Percentiles rank a stretch among this genome's conserved stretches.
These are phyloP conservation scores for Drosophila lacertosa DNA, from an alignment of 1,140 invertebrate species.

Conservation along the genomic window DNA sequence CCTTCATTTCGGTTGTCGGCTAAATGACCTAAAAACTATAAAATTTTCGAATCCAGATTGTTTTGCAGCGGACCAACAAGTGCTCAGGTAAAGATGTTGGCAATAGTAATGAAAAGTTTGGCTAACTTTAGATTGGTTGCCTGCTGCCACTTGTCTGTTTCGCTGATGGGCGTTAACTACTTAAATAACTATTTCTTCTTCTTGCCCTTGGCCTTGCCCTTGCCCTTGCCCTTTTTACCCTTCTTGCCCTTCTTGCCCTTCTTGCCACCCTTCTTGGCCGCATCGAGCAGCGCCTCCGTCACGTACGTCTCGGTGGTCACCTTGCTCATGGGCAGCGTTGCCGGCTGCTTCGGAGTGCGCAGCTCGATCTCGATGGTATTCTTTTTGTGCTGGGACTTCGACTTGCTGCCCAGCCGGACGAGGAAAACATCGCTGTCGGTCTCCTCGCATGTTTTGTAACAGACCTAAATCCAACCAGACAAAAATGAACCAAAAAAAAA, in stretches of 20 bases:
- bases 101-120: neutral
- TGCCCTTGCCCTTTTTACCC: constrained; percentile 47
- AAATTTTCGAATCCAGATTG: constrained; percentile 17
- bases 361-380: constrained; percentile 82
- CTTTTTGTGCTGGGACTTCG: constrained; percentile 69
- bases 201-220: constrained; percentile 46
- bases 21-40: constrained; percentile 16
- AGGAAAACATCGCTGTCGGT: constrained; percentile 82
- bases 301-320: constrained; percentile 80
- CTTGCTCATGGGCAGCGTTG: constrained; percentile 59
- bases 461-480: constrained; percentile 63
- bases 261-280: constrained; percentile 24
- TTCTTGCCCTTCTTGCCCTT: constrained; percentile 53
- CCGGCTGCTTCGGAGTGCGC: constrained; percentile 74
- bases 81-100: neutral
- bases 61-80: neutral
- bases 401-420: constrained; percentile 78
- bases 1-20: constrained; percentile 1
- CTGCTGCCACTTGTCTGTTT: too few species aligned
- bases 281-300: constrained; percentile 66
- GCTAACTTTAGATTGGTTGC: too few species aligned
- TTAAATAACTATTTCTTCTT: constrained; percentile 59
- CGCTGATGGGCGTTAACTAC: too few species aligned
- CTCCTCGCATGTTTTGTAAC: constrained; percentile 82
- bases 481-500: neutral